phyloP scores from a whole-genome alignment of 2,888 invertebrate species.

The Coecobrya sp. region DNA sequence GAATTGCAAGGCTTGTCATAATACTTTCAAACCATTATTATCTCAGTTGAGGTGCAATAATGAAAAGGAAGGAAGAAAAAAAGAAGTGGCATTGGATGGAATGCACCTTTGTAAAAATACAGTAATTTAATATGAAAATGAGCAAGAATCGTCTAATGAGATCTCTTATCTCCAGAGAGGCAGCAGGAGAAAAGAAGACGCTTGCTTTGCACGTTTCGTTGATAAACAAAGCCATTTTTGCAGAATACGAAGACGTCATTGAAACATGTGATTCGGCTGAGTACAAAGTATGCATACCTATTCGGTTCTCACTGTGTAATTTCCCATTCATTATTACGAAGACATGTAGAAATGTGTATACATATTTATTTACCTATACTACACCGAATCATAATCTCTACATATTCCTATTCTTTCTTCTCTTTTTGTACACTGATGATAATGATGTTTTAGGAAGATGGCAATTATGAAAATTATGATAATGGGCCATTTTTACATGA shows the following conservation, averaged over 20 bases:
- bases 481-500: conserved; percentile 66
- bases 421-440: not conserved
- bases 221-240: not conserved
- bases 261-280: conserved; percentile 21
- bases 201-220: not conserved
- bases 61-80: conserved; percentile 29
- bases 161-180: conserved; percentile 34
- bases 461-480: conserved; percentile 73
- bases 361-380: too few relatives aligned
- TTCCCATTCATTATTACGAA: not conserved
- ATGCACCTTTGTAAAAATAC: not conserved
- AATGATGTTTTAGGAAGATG: conserved; percentile 42
- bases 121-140: not conserved
- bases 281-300: too few relatives aligned
- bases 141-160: not conserved
- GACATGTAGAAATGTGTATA: not conserved
- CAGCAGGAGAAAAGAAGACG: not conserved
- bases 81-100: not conserved
- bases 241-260: conserved; percentile 17
- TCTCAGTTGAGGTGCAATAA: not conserved
- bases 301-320: not conserved
- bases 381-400: not conserved
- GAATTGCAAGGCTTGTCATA: too few relatives aligned
- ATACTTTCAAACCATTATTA: not conserved
- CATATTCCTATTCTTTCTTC: not conserved